Conservation (phyloP, 1,140 invertebrate genomes). For the Batillaria attramentaria region DNA sequence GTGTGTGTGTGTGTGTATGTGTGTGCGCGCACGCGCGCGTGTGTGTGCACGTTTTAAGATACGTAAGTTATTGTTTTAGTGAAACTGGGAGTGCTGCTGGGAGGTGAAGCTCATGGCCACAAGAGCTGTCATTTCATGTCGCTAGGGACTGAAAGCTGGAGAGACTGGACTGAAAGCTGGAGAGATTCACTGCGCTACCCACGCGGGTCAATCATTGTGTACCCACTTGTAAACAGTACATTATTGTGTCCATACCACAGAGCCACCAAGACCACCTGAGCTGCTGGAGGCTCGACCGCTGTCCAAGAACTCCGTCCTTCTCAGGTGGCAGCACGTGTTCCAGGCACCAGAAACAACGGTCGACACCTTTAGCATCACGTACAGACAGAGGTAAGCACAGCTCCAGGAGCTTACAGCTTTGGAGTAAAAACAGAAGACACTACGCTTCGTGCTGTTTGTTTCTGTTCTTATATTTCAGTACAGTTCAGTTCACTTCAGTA, state of each 20-base stretch:
- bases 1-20: neutral
- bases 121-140: too few relatives aligned
- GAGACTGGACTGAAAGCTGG: too few relatives aligned
- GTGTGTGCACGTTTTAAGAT: too few relatives aligned
- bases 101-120: too few relatives aligned
- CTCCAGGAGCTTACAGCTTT: neutral
- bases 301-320: conserved; percentile 45
- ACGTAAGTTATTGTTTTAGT: too few relatives aligned
- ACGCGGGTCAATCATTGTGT: too few relatives aligned
- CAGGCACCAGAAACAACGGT: conserved; percentile 48
- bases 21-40: too few relatives aligned
- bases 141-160: too few relatives aligned
- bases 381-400: conserved; percentile 43
- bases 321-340: conserved; percentile 45
- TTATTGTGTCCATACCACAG: conserved; percentile 28
- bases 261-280: conserved; percentile 46
- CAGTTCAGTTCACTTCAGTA: neutral
- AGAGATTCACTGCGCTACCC: too few relatives aligned
- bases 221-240: neutral
- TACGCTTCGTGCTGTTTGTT: neutral
- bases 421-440: neutral
- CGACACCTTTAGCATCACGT: conserved; percentile 41
- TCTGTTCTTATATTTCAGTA: neutral
- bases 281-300: conserved; percentile 35
- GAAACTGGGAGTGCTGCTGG: too few relatives aligned